phyloP scores from a whole-genome alignment of 2,888 invertebrate genomes.

The Tetropium fuscum region DNA sequence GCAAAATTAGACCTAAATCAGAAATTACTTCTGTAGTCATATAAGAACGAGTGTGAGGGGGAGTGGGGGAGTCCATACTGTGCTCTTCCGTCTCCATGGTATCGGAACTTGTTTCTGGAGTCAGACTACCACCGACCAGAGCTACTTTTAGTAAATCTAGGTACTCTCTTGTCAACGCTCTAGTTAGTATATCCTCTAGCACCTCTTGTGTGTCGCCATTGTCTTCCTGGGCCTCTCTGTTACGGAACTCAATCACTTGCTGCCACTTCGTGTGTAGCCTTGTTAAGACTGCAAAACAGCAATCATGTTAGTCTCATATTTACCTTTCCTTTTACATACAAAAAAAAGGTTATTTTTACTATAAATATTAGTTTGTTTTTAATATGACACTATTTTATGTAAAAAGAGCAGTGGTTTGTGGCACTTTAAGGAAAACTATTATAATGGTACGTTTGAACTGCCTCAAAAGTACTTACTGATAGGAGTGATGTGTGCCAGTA shows the following conservation, averaged over 20 bases:
- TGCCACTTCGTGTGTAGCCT: conserved; percentile 84
- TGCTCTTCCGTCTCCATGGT: conserved; percentile 76
- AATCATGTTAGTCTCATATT: too few relatives aligned
- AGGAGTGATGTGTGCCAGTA: conserved; percentile 82
- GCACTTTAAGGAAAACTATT: too few relatives aligned
- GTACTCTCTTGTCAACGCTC: conserved; percentile 89
- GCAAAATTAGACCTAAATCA: conserved; percentile 80
- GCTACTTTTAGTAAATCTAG: conserved; percentile 83
- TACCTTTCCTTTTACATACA: too few relatives aligned
- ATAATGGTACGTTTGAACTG: too few relatives aligned
- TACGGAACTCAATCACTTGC: conserved; percentile 80
- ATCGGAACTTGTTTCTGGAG: conserved; percentile 67
- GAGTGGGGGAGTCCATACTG: conserved; percentile 77
- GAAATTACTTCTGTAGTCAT: conserved; percentile 80
- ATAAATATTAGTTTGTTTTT: too few relatives aligned
- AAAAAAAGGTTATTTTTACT: too few relatives aligned
- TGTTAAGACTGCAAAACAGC: conserved; percentile 72
- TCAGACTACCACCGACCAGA: conserved; percentile 76
- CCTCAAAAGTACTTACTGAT: conserved; percentile 76
- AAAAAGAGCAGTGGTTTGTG: too few relatives aligned
- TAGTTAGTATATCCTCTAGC: conserved; percentile 86
- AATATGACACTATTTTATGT: too few relatives aligned
- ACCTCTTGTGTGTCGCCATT: conserved; percentile 87
- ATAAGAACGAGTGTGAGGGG: conserved; percentile 63
- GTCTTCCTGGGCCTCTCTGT: conserved; percentile 81